Evolutionary conservation across 2,888 invertebrate genomes (phyloP).

Genomic region (Saturnia pavonia): DNA sequence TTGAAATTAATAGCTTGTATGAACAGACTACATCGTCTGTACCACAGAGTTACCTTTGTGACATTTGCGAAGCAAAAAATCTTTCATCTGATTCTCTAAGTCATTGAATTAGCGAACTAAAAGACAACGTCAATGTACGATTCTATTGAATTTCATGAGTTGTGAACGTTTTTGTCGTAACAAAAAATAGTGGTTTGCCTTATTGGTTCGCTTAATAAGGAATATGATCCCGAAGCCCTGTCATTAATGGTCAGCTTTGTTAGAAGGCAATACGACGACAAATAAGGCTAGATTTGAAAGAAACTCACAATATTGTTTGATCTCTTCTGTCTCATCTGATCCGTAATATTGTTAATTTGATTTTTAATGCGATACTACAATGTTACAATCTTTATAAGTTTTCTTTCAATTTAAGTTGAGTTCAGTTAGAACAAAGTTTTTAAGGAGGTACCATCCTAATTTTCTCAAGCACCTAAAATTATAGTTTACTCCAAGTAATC

Average conservation of each 20-base stretch:
- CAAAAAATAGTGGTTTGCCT: conserved; percentile 44
- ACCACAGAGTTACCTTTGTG: background rate
- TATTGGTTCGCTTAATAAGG: conserved; percentile 49
- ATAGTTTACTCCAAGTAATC: background rate
- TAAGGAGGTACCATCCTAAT: too few relatives aligned
- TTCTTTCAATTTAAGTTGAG: too few relatives aligned
- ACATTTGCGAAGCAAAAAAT: background rate
- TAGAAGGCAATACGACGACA: conserved; percentile 29
- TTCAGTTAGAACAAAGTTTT: too few relatives aligned
- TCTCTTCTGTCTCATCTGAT: background rate
- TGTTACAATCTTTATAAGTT: background rate
- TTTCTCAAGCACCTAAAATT: too few relatives aligned
- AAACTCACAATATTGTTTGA: background rate
- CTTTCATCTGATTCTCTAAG: background rate
- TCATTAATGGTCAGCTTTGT: conserved; percentile 48
- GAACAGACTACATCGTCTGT: background rate
- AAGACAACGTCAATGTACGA: background rate
- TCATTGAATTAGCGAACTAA: background rate
- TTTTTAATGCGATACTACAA: background rate
- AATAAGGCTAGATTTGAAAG: conserved; percentile 32
- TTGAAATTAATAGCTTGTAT: background rate
- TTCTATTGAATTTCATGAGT: conserved; percentile 57
- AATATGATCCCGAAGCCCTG: conserved; percentile 40
- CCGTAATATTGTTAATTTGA: background rate
- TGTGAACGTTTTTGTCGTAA: conserved; percentile 37